phyloP scores from a whole-genome alignment of 2,888 invertebrate genomes.

The Hanleya hanleyi region DNA sequence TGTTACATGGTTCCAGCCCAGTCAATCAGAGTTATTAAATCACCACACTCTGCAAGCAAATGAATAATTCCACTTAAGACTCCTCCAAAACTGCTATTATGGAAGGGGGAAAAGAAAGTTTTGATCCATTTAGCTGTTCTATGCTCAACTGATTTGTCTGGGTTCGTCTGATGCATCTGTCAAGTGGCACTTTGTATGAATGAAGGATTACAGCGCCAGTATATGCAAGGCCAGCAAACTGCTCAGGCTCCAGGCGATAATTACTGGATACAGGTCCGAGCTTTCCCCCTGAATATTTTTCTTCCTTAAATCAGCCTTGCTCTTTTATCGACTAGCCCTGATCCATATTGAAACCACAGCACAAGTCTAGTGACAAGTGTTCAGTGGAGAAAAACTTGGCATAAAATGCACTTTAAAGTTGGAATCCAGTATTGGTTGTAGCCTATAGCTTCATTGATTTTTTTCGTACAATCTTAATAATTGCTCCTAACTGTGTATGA shows the following conservation, averaged over 20 bases:
- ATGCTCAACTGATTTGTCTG: neutral
- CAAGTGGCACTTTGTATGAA: neutral
- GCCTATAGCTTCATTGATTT: neutral
- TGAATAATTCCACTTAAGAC: constrained; percentile 5
- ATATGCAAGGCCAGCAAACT: neutral
- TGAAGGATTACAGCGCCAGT: neutral
- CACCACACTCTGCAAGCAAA: neutral
- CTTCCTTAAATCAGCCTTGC: neutral
- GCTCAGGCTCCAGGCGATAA: neutral
- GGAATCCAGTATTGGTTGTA: no score
- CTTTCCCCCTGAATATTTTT: neutral
- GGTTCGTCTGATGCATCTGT: neutral
- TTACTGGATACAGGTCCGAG: neutral
- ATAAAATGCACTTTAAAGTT: no score
- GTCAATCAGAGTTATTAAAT: neutral
- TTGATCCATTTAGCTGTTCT: neutral
- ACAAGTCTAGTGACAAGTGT: no score
- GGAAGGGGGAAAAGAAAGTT: neutral
- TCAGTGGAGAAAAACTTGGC: no score
- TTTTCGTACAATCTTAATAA: neutral
- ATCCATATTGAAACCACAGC: neutral
- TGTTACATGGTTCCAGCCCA: neutral
- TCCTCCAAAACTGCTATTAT: neutral
- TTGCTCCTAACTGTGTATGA: neutral
- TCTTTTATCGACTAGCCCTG: neutral